These are phyloP conservation scores for Vanessa atalanta DNA, from an alignment of 1,140 invertebrate species.

Conservation along the genomic window DNA sequence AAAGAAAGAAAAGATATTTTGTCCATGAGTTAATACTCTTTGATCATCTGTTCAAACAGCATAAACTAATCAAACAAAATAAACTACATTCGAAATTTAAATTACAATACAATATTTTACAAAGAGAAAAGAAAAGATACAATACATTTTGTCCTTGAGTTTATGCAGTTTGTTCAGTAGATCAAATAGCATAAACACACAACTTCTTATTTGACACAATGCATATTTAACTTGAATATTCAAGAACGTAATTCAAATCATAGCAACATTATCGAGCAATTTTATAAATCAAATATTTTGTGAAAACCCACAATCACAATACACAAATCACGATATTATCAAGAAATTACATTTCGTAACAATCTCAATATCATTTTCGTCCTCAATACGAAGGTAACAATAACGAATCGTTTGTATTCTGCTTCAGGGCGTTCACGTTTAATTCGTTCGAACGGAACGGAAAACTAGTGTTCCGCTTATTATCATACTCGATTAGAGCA, in stretches of 20 bases:
- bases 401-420: slow-evolving; percentile 21
- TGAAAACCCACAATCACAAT: slow-evolving; percentile 1
- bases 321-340: slow-evolving; percentile 2
- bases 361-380: background rate
- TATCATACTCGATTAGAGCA: slow-evolving; percentile 29
- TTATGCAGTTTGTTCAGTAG: too few species aligned
- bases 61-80: too few species aligned
- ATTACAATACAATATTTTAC: too few species aligned
- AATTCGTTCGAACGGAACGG: slow-evolving; percentile 28
- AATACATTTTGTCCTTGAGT: too few species aligned
- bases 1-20: too few species aligned
- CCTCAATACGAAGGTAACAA: slow-evolving; percentile 25
- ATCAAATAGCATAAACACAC: too few species aligned
- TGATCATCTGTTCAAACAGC: too few species aligned
- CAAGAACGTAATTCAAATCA: background rate
- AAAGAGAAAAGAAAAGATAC: too few species aligned
- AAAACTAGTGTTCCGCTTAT: slow-evolving; percentile 34
- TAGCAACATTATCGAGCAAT: too few species aligned
- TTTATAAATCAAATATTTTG: slow-evolving; percentile 11
- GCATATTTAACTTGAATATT: background rate
- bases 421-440: slow-evolving; percentile 32
- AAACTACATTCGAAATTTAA: too few species aligned
- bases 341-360: slow-evolving; percentile 6
- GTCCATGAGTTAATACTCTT: too few species aligned
- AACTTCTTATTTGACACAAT: background rate